Base-by-base conservation (phyloP, 2,888 invertebrate species). In the Ormyrus nitidulus region DNA sequence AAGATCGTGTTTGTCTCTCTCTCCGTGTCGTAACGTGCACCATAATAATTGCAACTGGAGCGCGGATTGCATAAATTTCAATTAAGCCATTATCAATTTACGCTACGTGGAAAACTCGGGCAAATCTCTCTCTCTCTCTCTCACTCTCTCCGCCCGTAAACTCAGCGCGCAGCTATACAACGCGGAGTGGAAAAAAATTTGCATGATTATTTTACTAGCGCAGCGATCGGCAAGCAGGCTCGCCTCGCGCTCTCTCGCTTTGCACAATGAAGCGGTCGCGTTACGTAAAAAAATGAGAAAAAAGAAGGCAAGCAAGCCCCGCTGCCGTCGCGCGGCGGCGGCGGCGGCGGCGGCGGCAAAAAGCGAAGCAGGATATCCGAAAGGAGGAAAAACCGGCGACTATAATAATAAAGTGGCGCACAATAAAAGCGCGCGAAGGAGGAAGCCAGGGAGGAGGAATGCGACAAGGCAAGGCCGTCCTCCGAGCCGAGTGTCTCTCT, bases 381-480 rank as follows among this genome's bases (percentile, higher is more conserved):
- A 61, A 59, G 59, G 49, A 10, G 59, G 53, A 61, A 76, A 74
- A 75, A 6, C 61, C 34, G 11, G 64, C 48, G 56, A 44, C 19
- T 53, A 56, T 74, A 74, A 65, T 58, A 58, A 74, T 73, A 68
- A 62, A 46, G 46, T 62, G 53, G 48, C 34, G 19, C 49, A 56
- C 53, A n/a, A 75, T 46, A 68, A 72, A 64, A 72, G 53, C 7
- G 9, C 64, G 51, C 62, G 64, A 77, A 71, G 71, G 68, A 68
- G 71, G 65, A 65, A 65, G 62, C 34, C 61, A 62, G n/a, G 69
- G 61, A 62, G 68, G 69, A 34, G 13, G 77, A 62, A 72, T 70
- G 77, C 77, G 77, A 19, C 68, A 65, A 65, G 64, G 58, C 76
- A 71, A 74, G 74, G 74, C 56, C 74, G 74, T 59, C 49, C 68